phyloP scores from a whole-genome alignment of 2,888 invertebrate species.

The Nipponacmea schrenckii region DNA sequence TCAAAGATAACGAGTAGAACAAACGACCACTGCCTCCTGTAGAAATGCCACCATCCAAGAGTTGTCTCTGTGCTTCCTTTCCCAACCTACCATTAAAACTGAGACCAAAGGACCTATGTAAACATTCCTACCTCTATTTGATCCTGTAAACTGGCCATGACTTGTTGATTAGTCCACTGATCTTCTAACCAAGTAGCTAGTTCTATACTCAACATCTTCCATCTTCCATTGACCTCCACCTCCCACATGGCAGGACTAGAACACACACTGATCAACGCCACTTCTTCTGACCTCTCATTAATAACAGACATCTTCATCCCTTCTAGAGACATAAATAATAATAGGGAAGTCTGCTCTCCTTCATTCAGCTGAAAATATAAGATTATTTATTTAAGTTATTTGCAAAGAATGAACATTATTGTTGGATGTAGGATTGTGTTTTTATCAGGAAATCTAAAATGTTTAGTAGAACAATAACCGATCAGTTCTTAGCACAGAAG shows the following conservation, averaged over 20 bases:
- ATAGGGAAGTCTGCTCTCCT: conserved; percentile 77
- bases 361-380: conserved; percentile 54
- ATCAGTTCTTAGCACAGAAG: no score
- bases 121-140: conserved; percentile 73
- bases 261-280: conserved; percentile 76
- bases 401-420: no score
- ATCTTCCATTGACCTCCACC: conserved; percentile 81
- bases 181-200: conserved; percentile 85
- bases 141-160: conserved; percentile 81
- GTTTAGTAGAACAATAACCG: no score
- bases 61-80: no score
- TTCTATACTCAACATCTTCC: conserved; percentile 82
- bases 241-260: conserved; percentile 84
- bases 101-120: no score
- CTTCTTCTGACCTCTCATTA: conserved; percentile 71
- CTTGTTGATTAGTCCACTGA: conserved; percentile 77
- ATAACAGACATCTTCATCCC: conserved; percentile 76
- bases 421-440: no score
- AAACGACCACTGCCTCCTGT: no score
- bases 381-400: not conserved
- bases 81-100: no score
- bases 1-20: no score
- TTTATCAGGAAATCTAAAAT: no score
- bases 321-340: conserved; percentile 77
- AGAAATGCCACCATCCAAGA: no score